Evolutionary conservation across 2,797 vertebrate species (phyloP).

Genomic region (Hipposideros larvatus): DNA sequence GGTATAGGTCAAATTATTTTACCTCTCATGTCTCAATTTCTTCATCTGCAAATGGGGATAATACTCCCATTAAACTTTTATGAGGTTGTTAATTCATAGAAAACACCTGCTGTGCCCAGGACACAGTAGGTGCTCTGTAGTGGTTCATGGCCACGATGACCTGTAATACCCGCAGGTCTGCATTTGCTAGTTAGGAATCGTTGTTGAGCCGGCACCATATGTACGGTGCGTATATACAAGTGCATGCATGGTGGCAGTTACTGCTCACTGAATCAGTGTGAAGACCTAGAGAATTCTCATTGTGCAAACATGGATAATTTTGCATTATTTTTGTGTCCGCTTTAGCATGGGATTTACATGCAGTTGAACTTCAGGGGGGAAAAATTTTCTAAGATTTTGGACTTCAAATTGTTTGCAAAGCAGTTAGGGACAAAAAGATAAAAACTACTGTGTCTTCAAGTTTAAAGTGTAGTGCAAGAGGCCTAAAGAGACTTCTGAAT

Average conservation of each 20-base stretch:
- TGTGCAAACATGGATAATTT: background rate
- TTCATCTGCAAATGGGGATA: background rate
- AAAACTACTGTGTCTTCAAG: background rate
- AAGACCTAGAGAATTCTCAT: background rate
- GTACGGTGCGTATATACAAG: background rate
- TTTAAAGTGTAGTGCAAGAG: slow-evolving; percentile 6
- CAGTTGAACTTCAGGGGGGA: background rate
- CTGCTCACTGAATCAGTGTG: background rate
- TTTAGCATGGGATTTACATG: background rate
- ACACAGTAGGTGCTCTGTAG: background rate
- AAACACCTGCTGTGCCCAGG: background rate
- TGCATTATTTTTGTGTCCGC: background rate
- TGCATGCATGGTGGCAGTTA: background rate
- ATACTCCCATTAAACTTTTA: background rate
- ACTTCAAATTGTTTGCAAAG: slow-evolving; percentile 44
- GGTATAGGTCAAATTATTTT: background rate
- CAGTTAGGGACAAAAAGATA: slow-evolving; percentile 1
- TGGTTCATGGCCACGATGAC: background rate
- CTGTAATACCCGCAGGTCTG: background rate
- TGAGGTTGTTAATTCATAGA: background rate
- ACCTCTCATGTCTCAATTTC: background rate
- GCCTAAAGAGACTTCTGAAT: background rate
- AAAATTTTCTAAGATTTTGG: background rate
- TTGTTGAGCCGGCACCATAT: background rate
- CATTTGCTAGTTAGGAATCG: background rate